Conservation (phyloP, 2,888 invertebrate species). For the Piscicola geometra region DNA sequence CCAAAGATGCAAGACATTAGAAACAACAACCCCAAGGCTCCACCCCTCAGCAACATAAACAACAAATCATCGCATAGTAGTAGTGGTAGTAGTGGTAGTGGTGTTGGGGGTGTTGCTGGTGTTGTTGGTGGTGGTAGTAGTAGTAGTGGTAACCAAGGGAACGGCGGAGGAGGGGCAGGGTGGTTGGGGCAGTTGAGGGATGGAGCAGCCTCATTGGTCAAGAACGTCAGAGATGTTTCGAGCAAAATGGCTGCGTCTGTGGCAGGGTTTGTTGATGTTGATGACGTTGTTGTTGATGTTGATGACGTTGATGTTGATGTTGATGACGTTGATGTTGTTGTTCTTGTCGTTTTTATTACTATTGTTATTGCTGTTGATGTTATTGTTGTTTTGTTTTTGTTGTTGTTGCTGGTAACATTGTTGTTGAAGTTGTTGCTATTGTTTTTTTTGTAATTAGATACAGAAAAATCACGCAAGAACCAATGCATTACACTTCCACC, state of each 20-base stretch:
- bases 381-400: not conserved
- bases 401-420: too few relatives aligned
- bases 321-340: slow-evolving; percentile 2
- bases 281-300: slow-evolving; percentile 7
- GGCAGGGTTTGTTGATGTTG: slow-evolving; percentile 46
- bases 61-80: too few relatives aligned
- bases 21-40: too few relatives aligned
- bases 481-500: not conserved
- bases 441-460: not conserved
- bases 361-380: not conserved
- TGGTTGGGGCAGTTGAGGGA: slow-evolving; percentile 74
- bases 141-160: not conserved
- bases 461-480: not conserved
- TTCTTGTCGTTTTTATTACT: not conserved
- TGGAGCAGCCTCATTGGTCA: slow-evolving; percentile 85
- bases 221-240: slow-evolving; percentile 90
- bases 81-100: too few relatives aligned
- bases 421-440: too few relatives aligned
- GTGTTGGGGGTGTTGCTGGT: not conserved
- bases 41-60: too few relatives aligned
- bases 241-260: slow-evolving; percentile 94
- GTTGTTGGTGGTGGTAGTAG: not conserved
- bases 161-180: slow-evolving; percentile 40
- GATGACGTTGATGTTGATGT: not conserved
- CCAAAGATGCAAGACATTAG: too few relatives aligned